A percentile compares a stretch with the other conserved stretches of the same genome.
These are phyloP conservation scores for Tapirus terrestris DNA, from an alignment of 2,113 vertebrate species.

Conservation along the genomic window DNA sequence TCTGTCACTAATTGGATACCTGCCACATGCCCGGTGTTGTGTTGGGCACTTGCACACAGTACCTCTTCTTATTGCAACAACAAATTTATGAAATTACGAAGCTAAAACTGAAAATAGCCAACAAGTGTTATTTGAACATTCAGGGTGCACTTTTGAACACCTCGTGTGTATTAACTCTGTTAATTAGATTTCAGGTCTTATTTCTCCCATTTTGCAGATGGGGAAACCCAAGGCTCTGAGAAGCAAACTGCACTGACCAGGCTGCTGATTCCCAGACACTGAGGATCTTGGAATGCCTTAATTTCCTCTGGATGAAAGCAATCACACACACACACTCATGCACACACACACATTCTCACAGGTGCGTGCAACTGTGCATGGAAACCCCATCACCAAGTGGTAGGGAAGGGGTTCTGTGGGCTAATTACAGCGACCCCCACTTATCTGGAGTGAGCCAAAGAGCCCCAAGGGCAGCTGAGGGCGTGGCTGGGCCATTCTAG, in stretches of 20 bases:
- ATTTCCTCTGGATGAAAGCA: neutral
- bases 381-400: neutral
- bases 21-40: rapidly evolving
- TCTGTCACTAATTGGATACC: rapidly evolving
- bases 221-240: neutral
- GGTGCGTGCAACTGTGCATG: neutral
- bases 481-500: rapidly evolving
- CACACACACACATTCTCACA: neutral
- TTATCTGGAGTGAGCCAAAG: neutral
- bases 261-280: neutral
- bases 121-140: no score
- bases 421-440: neutral
- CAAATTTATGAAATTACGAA: neutral
- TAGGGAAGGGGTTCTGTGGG: neutral
- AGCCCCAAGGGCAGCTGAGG: neutral
- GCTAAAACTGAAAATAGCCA: neutral
- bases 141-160: neutral
- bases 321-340: no score
- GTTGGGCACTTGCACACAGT: rapidly evolving
- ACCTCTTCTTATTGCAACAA: neutral
- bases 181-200: neutral
- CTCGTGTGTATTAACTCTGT: neutral
- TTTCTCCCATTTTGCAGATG: neutral
- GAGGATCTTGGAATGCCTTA: neutral
- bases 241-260: neutral